Conservation (phyloP, 2,797 vertebrate genomes). For the Salarias fasciatus region DNA sequence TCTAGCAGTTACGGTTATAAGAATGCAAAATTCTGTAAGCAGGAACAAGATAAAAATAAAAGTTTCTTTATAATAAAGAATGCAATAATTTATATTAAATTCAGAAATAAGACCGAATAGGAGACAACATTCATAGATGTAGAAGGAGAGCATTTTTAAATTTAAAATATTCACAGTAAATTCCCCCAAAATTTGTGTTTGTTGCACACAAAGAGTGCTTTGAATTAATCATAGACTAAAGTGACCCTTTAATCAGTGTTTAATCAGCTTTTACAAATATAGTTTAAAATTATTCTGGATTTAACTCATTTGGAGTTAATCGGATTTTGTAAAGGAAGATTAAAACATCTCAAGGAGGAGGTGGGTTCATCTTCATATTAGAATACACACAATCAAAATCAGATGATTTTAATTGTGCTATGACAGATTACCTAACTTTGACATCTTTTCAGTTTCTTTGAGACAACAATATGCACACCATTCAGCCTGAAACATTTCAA, state of each 20-base stretch:
- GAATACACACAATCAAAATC: conserved; percentile 24
- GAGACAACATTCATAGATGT: no score
- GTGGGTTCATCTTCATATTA: conserved; percentile 29
- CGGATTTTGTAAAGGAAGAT: conserved; percentile 31
- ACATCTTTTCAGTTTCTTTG: background rate
- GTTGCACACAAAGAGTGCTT: conserved; percentile 7
- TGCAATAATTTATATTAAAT: no score
- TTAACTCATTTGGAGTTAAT: conserved; percentile 50
- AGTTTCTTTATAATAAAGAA: no score
- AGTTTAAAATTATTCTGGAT: conserved; percentile 51
- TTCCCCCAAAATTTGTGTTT: background rate
- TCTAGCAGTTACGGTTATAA: no score
- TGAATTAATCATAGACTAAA: conserved; percentile 10
- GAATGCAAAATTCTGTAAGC: no score
- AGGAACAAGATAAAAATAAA: no score
- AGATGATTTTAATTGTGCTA: conserved; percentile 30
- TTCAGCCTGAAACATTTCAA: no score
- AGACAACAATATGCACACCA: conserved; percentile 1
- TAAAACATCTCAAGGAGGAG: conserved; percentile 25
- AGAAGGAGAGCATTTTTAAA: background rate
- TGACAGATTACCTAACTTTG: conserved; percentile 8
- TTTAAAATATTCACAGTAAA: conserved; percentile 8
- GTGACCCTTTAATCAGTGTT: conserved; percentile 43
- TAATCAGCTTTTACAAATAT: conserved; percentile 53
- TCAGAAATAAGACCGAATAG: background rate